Percentiles rank a stretch among this genome's conserved stretches.
phyloP scores from a whole-genome alignment of 2,797 vertebrate species.

The Paedocypris micromegethes region DNA sequence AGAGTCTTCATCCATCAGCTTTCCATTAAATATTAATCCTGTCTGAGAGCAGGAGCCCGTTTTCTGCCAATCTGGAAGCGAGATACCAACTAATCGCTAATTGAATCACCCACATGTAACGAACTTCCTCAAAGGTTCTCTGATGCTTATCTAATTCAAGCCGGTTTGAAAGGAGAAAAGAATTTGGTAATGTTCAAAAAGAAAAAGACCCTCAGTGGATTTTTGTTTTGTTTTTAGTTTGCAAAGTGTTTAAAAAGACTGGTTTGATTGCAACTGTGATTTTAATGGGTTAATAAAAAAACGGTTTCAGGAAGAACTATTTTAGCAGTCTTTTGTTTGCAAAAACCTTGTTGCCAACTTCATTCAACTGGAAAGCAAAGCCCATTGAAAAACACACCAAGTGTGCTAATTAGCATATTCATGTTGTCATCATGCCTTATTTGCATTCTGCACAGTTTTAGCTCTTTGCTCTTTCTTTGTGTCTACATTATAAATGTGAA shows the following conservation, averaged over 20 bases:
- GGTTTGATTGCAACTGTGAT: neutral
- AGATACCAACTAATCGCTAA: constrained; percentile 33
- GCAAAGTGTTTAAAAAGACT: neutral
- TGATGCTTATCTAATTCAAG: constrained; percentile 16
- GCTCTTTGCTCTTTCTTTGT: too few relatives aligned
- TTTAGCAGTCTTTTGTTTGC: too few relatives aligned
- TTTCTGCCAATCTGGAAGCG: constrained; percentile 8
- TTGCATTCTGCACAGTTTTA: too few relatives aligned
- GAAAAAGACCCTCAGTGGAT: neutral
- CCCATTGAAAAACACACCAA: too few relatives aligned
- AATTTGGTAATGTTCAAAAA: neutral
- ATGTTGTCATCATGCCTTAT: too few relatives aligned
- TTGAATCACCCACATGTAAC: constrained; percentile 29
- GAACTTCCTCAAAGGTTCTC: constrained; percentile 27
- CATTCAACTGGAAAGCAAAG: too few relatives aligned
- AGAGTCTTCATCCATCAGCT: constrained; percentile 17
- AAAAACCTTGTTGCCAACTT: too few relatives aligned
- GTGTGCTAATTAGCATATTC: too few relatives aligned
- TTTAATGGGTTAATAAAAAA: constrained; percentile 2
- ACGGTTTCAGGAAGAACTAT: neutral
- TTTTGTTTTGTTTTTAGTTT: neutral
- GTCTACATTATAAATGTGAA: too few relatives aligned
- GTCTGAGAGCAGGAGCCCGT: constrained; percentile 22
- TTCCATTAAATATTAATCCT: constrained; percentile 31
- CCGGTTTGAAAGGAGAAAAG: constrained; percentile 17